Evolutionary conservation across 2,888 invertebrate species (phyloP), one percentile per base, ranked within the genome.

Genomic region (Heteropelma amictum): DNA sequence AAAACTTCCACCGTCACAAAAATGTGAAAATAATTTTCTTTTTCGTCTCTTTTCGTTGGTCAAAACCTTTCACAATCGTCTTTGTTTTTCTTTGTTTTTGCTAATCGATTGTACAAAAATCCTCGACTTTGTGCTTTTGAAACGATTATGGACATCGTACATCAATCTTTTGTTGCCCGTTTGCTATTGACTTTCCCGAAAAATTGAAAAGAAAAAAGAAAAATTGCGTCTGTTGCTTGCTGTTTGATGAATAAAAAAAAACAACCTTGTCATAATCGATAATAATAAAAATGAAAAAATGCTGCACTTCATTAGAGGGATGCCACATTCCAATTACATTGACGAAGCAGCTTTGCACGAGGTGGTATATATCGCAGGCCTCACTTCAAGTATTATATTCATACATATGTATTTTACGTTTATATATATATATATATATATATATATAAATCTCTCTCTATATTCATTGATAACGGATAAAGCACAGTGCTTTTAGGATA

Each of bases 261-360:
- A n/a, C n/a, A n/a, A n/a, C n/a, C n/a, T n/a, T n/a, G n/a, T n/a
- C n/a, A n/a, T n/a, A n/a, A n/a, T n/a, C n/a, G n/a, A n/a, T n/a
- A n/a, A n/a, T n/a, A n/a, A n/a, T n/a, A n/a, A n/a, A n/a, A n/a
- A n/a, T n/a, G n/a, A n/a, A n/a, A 87, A 87, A 87, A 88, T 88
- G 87, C 86, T 87, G 85, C 85, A 86, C 83, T 88, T 87, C 80
- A 85, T 83, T 85, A 84, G 85, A 30, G 49, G 63, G 87, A 88
- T 88, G 87, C 87, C 84, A 88, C 87, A 88, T 88, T 88, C 87
- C 88, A 88, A 87, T 87, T 88, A 88, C 87, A 88, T 88, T 87
- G 88, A 88, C 85, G 88, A 88, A 88, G 88, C 88, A 71, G 67
- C 75, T 68, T 88, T 87, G 85, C 83, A 82, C 85, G 83, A 87